These are phyloP conservation scores for Eledone cirrhosa DNA, from an alignment of 2,888 invertebrate genomes.

Conservation along the genomic window DNA sequence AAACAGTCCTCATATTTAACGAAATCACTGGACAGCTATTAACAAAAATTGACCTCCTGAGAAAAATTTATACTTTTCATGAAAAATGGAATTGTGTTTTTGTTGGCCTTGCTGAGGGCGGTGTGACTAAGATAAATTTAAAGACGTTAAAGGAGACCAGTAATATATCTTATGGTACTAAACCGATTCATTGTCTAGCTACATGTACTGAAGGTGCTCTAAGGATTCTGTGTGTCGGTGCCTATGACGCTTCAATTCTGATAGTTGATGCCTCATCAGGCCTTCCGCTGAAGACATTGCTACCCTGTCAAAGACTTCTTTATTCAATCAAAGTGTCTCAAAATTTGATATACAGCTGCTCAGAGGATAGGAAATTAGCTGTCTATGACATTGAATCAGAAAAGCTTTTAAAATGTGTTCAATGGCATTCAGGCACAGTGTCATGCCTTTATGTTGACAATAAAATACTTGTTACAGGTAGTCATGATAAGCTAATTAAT, in stretches of 20 bases:
- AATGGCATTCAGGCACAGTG: neutral
- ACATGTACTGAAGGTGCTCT: slow-evolving; percentile 1
- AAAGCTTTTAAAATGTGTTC: neutral
- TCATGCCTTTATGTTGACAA: slow-evolving; percentile 9
- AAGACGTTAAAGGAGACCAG: neutral
- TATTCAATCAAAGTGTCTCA: slow-evolving; percentile 19
- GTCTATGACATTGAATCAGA: neutral
- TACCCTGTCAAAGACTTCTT: neutral
- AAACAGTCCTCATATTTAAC: neutral
- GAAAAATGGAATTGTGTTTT: slow-evolving; percentile 11
- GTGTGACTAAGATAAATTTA: neutral
- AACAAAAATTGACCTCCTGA: neutral
- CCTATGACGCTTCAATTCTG: slow-evolving; percentile 22
- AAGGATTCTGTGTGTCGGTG: slow-evolving; percentile 7
- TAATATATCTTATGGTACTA: slow-evolving; percentile 3
- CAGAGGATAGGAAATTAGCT: neutral
- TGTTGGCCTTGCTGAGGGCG: slow-evolving; percentile 1
- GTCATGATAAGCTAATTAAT: slow-evolving; percentile 10
- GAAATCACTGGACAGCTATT: neutral
- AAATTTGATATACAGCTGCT: slow-evolving; percentile 6
- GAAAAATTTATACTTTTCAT: neutral
- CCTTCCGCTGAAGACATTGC: neutral
- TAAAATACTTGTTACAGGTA: neutral
- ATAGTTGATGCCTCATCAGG: slow-evolving; percentile 4
- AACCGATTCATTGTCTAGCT: slow-evolving; percentile 3